phyloP scores from a whole-genome alignment of 2,113 vertebrate species.

The Axis porcinus region DNA sequence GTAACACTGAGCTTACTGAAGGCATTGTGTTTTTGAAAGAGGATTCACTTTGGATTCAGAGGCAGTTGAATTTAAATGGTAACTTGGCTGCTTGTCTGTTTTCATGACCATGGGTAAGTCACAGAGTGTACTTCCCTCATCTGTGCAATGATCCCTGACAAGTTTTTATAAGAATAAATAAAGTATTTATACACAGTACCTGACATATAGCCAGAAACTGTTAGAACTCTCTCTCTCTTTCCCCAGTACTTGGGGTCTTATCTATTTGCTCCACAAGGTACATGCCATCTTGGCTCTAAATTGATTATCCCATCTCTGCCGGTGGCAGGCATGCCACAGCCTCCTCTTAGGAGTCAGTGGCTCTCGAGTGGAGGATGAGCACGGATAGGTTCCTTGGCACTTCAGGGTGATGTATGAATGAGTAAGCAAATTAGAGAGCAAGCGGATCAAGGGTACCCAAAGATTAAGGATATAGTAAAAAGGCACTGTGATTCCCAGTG shows the following conservation, averaged over 20 bases:
- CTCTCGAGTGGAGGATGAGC: background rate
- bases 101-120: background rate
- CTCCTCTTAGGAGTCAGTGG: background rate
- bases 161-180: background rate
- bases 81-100: background rate
- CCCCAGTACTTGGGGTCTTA: background rate
- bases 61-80: background rate
- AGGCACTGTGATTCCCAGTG: background rate
- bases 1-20: background rate
- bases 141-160: background rate
- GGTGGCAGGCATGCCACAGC: background rate
- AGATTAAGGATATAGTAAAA: background rate
- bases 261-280: background rate
- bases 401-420: background rate
- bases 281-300: background rate
- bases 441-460: background rate
- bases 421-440: background rate
- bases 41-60: background rate
- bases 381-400: background rate
- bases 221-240: background rate
- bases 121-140: background rate
- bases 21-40: background rate
- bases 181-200: background rate
- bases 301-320: background rate
- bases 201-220: background rate